Conservation (phyloP, 2,113 vertebrate genomes). For the Malurus alboscapulatus region DNA sequence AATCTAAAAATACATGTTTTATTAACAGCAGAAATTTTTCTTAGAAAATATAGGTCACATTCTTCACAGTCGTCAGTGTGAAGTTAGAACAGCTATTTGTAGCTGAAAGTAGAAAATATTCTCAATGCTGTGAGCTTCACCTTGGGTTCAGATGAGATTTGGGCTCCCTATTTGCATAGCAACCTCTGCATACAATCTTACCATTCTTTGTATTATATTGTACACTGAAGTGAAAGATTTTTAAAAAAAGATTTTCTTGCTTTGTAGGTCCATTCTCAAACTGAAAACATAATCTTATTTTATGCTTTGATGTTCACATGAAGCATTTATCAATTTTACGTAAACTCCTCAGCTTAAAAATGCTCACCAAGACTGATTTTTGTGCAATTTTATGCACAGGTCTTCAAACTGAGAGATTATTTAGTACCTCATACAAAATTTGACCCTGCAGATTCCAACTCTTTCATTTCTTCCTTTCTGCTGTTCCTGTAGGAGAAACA, state of each 20-base stretch:
- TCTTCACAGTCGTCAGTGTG: neutral
- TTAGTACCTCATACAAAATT: neutral
- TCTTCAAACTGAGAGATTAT: neutral
- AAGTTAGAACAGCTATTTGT: neutral
- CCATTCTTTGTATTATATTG: neutral
- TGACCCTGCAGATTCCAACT: neutral
- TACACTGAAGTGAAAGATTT: neutral
- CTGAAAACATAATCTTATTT: neutral
- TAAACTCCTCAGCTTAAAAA: neutral
- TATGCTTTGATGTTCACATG: neutral
- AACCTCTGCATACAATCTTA: neutral
- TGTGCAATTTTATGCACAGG: neutral
- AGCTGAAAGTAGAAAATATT: neutral
- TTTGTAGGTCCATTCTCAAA: neutral
- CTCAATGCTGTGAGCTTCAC: neutral
- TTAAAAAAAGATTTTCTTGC: neutral
- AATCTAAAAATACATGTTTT: constrained; percentile 23
- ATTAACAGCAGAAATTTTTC: neutral
- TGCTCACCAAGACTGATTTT: neutral
- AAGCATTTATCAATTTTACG: neutral
- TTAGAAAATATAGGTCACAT: constrained; percentile 16
- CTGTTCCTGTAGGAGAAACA: neutral
- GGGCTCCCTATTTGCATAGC: neutral
- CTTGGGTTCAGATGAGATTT: neutral
- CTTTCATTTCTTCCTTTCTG: neutral